Conservation (phyloP, 2,888 invertebrate species). For the Acrobasis suavella region DNA sequence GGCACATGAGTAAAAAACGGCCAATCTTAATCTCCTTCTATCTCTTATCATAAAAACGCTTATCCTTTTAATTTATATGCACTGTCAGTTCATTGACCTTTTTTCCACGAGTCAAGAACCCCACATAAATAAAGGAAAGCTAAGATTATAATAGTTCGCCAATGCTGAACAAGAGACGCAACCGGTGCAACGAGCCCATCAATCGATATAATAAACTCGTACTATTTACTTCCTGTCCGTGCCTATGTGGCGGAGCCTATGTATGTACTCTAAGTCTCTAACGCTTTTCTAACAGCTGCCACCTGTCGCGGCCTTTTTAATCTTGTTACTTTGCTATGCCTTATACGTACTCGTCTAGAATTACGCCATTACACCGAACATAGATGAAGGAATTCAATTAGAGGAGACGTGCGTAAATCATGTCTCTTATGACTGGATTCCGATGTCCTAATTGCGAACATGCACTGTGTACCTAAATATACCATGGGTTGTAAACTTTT, state of each 20-base stretch:
- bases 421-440: no score
- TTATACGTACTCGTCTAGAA: slow-evolving; percentile 72
- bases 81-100: background rate
- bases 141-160: slow-evolving; percentile 12
- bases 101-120: background rate
- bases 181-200: slow-evolving; percentile 13
- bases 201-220: slow-evolving; percentile 17
- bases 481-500: no score
- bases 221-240: slow-evolving; percentile 23
- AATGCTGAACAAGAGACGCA: slow-evolving; percentile 11
- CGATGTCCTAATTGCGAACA: no score
- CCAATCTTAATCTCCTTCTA: no score
- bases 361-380: slow-evolving; percentile 66
- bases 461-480: no score
- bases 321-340: slow-evolving; percentile 75
- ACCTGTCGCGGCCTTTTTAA: slow-evolving; percentile 76
- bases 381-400: slow-evolving; percentile 42
- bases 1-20: no score
- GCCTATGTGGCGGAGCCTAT: slow-evolving; percentile 36
- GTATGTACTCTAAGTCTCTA: slow-evolving; percentile 52
- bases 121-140: slow-evolving; percentile 4
- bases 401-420: background rate
- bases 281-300: slow-evolving; percentile 72
- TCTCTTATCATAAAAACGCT: no score
- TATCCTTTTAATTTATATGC: no score